Evolutionary conservation across 2,888 invertebrate species (phyloP), one percentile per base, ranked within the genome.

Genomic region (Ashinkailepas kermadecensis): DNA sequence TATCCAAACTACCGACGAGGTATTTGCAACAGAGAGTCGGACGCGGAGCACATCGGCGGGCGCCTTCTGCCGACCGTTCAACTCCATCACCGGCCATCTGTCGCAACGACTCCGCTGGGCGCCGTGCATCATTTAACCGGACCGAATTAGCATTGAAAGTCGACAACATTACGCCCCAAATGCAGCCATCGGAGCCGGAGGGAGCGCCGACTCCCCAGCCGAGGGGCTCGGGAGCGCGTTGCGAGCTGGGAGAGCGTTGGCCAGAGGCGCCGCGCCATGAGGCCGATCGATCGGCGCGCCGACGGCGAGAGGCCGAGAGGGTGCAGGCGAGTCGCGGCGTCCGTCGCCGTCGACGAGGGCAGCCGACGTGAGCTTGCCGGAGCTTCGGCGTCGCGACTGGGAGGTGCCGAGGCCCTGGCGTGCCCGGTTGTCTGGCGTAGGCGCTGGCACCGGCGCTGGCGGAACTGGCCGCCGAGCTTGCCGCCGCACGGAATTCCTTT

Each of bases 91-190:
- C 2, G 39, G 39, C 70, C 70, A 70, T 25, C 70, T 70, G 70
- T 12, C 70, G 39, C 15, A 7, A 15, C 39, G 39, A 13, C 13
- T 10, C 15, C 39, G 39, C 9, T 15, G 25, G 70, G 70, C 12
- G 13, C 70, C 13, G 39, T 70, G 7, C 70, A 15, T 70, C 39
- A 15, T 39, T 70, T 39, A 39, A 70, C 39, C 70, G 12, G 39
- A 15, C 25, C 39, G 70, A 70, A 70, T 70, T 70, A 70, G 70
- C 70, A 70, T 70, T 62, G 13, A 70, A 70, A 70, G 39, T 39
- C 70, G 39, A 3, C 70, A 15, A 1, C 13, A 70, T 39, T 70
- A 12, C 39, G 15, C 6, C 11, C 70, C 15, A 39, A 39, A 70
- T 39, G n/a, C 65, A 1, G 10, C 9, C 65, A 15, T 15, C 70